A percentile compares a stretch with the other conserved stretches of the same genome.
phyloP scores from a whole-genome alignment of 2,113 vertebrate genomes.

The Ammospiza nelsoni region DNA sequence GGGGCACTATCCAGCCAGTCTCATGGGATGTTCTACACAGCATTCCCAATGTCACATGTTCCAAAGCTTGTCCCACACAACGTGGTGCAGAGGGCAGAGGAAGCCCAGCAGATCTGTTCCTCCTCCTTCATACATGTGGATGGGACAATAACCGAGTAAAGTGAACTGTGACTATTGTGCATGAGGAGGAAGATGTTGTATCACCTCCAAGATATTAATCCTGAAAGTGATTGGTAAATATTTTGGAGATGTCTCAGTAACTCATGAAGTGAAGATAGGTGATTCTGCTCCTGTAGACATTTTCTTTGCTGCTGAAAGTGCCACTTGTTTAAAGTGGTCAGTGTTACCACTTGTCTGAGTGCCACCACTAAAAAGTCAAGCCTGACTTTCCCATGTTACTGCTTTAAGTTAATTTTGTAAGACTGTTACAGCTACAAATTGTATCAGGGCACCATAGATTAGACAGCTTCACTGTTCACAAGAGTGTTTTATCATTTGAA shows the following conservation, averaged over 20 bases:
- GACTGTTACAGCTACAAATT: neutral
- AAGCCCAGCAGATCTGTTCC: neutral
- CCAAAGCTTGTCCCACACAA: neutral
- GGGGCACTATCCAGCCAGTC: neutral
- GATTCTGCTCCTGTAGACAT: neutral
- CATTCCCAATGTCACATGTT: neutral
- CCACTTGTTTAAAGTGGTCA: neutral
- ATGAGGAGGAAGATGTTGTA: neutral
- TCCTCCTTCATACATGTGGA: neutral
- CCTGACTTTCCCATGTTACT: neutral
- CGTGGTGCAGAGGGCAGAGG: neutral
- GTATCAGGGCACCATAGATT: neutral
- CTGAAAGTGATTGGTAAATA: neutral
- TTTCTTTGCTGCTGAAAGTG: neutral
- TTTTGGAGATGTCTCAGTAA: neutral
- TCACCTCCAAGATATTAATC: neutral
- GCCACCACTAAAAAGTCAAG: neutral
- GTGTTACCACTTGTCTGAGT: neutral
- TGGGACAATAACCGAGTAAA: neutral
- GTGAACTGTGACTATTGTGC: neutral
- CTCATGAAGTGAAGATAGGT: neutral
- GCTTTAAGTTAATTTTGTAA: neutral
- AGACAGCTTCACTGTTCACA: neutral
- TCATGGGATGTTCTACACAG: neutral
- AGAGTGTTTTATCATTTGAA: neutral